Conservation (phyloP, 2,113 vertebrate genomes). For the Lathamus discolor region DNA sequence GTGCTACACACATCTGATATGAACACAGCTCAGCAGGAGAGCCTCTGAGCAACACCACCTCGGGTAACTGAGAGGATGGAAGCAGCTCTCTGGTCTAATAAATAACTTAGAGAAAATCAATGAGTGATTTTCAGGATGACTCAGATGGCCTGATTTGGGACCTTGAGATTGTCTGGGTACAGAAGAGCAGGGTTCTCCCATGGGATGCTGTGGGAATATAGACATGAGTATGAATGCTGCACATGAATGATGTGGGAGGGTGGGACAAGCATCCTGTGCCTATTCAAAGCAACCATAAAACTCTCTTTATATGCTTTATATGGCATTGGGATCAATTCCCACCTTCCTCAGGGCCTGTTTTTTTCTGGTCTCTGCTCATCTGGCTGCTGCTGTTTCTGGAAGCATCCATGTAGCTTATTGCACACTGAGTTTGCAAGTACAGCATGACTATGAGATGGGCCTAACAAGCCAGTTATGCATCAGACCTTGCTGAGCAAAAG, state of each 20-base stretch:
- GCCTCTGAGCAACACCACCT: not conserved
- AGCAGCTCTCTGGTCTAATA: not conserved
- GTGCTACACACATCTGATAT: fast-evolving
- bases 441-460: not conserved
- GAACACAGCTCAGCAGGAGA: not conserved
- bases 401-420: not conserved
- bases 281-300: not conserved
- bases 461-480: not conserved
- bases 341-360: not conserved
- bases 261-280: not conserved
- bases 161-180: not conserved
- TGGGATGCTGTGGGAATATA: fast-evolving
- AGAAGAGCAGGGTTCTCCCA: not conserved
- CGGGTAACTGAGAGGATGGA: not conserved
- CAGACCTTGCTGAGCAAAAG: not conserved
- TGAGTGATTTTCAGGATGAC: not conserved
- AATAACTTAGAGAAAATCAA: not conserved
- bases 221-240: not conserved
- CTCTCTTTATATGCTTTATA: not conserved
- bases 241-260: not conserved
- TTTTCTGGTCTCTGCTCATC: not conserved
- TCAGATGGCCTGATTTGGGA: not conserved
- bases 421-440: not conserved
- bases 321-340: fast-evolving
- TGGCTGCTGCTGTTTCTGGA: not conserved